Percentiles rank a stretch among this genome's conserved stretches.
These are phyloP conservation scores for Amphilophus citrinellus DNA, from an alignment of 2,113 vertebrate genomes.

Conservation along the genomic window DNA sequence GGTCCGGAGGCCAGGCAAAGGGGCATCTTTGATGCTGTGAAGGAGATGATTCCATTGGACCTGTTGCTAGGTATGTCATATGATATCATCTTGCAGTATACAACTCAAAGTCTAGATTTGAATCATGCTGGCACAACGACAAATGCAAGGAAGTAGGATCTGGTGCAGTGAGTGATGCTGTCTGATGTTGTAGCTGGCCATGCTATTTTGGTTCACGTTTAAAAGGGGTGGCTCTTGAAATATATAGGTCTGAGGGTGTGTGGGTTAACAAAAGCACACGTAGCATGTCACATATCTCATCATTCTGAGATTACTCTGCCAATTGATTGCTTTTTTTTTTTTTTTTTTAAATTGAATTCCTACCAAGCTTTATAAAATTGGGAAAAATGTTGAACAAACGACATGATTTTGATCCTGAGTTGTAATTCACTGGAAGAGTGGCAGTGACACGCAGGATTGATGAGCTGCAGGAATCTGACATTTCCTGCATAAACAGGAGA, in stretches of 20 bases:
- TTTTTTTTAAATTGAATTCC: too few relatives aligned
- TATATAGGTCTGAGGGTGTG: background rate
- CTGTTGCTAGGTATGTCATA: slow-evolving; percentile 89
- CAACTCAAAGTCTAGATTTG: background rate
- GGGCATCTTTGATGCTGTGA: slow-evolving; percentile 98
- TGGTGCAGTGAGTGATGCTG: too few relatives aligned
- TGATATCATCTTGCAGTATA: background rate
- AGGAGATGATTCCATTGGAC: slow-evolving; percentile 99
- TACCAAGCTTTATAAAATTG: too few relatives aligned
- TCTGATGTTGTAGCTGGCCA: background rate
- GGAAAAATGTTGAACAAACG: too few relatives aligned
- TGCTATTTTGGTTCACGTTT: background rate
- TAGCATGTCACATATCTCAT: background rate
- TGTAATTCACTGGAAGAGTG: background rate
- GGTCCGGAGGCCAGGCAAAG: slow-evolving; percentile 97
- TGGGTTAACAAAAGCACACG: background rate
- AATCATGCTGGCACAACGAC: background rate
- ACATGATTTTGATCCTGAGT: too few relatives aligned
- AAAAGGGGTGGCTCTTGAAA: background rate
- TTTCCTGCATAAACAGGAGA: background rate
- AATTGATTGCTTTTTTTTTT: background rate
- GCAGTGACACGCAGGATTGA: background rate
- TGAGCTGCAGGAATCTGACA: background rate
- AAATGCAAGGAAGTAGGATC: background rate
- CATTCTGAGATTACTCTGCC: background rate